phyloP scores from a whole-genome alignment of 2,797 vertebrate genomes.

The Mionectes olivaceus region DNA sequence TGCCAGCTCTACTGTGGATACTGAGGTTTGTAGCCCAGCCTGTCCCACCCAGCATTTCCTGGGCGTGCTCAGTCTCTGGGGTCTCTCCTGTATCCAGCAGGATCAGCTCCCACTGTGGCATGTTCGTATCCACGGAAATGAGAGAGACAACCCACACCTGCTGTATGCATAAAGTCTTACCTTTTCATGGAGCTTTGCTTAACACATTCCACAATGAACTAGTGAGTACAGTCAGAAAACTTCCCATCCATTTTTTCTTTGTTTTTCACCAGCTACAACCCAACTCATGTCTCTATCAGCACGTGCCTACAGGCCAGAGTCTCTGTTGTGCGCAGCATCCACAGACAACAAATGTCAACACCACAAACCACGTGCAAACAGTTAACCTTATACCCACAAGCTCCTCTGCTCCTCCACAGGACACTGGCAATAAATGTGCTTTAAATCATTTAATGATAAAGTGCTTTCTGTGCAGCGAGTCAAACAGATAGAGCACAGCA shows the following conservation, averaged over 20 bases:
- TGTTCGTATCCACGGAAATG: fast-evolving
- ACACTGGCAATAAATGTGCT: neutral
- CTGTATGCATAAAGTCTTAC: neutral
- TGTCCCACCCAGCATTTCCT: neutral
- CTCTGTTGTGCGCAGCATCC: neutral
- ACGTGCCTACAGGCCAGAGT: neutral
- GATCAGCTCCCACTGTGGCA: fast-evolving
- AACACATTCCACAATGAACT: neutral
- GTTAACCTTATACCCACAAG: neutral
- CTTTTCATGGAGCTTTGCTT: neutral
- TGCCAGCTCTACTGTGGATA: neutral
- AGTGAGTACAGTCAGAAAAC: neutral
- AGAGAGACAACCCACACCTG: neutral
- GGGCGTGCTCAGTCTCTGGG: neutral
- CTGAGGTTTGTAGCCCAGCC: neutral
- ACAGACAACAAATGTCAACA: neutral
- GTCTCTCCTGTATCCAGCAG: neutral
- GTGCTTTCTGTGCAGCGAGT: neutral
- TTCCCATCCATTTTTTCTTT: neutral
- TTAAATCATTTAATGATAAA: neutral
- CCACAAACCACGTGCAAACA: neutral
- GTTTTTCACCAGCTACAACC: neutral
- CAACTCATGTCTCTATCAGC: neutral
- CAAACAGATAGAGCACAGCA: neutral
- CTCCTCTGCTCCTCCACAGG: neutral